phyloP scores from a whole-genome alignment of 2,113 vertebrate species.

The Tragelaphus strepsiceros region DNA sequence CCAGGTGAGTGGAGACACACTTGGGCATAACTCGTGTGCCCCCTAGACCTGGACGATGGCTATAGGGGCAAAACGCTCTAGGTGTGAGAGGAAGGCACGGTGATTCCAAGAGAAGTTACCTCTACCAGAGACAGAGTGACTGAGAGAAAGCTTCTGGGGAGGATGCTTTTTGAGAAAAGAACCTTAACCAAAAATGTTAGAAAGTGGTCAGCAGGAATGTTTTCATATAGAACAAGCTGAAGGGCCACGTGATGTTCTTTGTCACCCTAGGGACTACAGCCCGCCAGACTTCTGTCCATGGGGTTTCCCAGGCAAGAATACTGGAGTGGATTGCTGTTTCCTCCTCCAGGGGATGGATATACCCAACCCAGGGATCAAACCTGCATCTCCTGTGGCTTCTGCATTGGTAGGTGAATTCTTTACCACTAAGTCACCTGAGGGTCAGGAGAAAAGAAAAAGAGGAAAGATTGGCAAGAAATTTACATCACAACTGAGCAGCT shows the following conservation, averaged over 20 bases:
- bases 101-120: neutral
- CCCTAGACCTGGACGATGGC: accelerated
- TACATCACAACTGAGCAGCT: neutral
- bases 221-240: neutral
- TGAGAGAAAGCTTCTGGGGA: neutral
- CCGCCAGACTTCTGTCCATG: neutral
- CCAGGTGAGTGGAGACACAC: neutral
- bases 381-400: neutral
- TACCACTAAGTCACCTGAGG: neutral
- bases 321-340: neutral
- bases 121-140: neutral
- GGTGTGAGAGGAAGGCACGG: accelerated
- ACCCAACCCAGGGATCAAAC: neutral
- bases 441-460: neutral
- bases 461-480: neutral
- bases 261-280: accelerated
- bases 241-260: neutral
- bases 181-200: neutral
- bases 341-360: neutral
- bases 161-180: neutral
- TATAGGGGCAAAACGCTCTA: no score
- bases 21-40: accelerated
- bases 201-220: neutral
- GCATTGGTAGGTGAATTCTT: neutral
- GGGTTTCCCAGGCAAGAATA: neutral